Evolutionary conservation across 2,888 invertebrate genomes (phyloP).

Genomic region (Rhamnusium bicolor): DNA sequence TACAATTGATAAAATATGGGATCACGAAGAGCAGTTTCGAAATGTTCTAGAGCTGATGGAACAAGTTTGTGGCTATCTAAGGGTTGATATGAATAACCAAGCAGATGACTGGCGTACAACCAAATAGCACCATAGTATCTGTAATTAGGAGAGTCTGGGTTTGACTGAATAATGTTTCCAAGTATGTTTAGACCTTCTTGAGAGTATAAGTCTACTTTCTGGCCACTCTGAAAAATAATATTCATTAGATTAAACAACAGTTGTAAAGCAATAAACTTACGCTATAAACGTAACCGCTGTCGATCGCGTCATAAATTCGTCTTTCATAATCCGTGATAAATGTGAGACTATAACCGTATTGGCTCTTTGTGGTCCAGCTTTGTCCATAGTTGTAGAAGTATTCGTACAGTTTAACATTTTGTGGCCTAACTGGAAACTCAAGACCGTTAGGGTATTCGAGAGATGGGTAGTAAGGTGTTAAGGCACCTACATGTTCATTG

Average conservation of each 20-base stretch:
- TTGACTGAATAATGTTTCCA: constrained; percentile 79
- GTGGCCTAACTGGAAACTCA: constrained; percentile 77
- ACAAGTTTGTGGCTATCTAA: constrained; percentile 69
- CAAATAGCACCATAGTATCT: constrained; percentile 72
- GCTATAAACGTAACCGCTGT: constrained; percentile 71
- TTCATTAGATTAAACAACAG: neutral
- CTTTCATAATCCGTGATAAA: constrained; percentile 69
- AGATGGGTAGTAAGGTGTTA: constrained; percentile 78
- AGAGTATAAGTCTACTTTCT: constrained; percentile 74
- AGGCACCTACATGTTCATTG: no score
- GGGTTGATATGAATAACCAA: constrained; percentile 70
- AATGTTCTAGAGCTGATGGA: constrained; percentile 79
- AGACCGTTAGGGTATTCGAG: constrained; percentile 78
- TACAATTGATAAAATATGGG: constrained; percentile 81
- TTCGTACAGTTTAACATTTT: constrained; percentile 73
- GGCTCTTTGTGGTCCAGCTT: constrained; percentile 63
- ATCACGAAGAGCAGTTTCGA: constrained; percentile 78
- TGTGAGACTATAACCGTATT: constrained; percentile 73
- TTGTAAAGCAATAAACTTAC: constrained; percentile 34
- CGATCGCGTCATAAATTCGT: constrained; percentile 75
- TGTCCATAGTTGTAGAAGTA: constrained; percentile 66
- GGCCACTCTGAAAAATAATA: constrained; percentile 54
- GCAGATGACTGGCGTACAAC: constrained; percentile 74
- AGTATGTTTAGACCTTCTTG: constrained; percentile 78
- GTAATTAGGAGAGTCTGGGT: constrained; percentile 76